These are phyloP conservation scores for Acestrorhynchus altus DNA, from an alignment of 2,797 vertebrate species.

Conservation along the genomic window DNA sequence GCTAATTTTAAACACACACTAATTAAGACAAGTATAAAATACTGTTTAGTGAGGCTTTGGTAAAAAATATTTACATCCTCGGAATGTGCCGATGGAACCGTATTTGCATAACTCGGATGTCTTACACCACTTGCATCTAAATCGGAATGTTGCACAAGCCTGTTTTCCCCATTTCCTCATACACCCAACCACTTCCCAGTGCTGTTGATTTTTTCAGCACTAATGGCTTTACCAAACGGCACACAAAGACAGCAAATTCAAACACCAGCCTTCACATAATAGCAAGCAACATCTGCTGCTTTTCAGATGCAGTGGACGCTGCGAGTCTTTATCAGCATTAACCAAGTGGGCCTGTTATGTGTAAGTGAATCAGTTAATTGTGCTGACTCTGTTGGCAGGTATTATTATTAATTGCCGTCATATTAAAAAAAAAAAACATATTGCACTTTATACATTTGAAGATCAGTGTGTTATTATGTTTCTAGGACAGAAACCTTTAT, in stretches of 20 bases:
- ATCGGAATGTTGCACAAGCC: not conserved
- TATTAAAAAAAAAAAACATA: no score
- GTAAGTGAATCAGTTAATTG: no score
- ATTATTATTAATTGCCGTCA: no score
- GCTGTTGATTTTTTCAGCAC: not conserved
- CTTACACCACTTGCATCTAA: not conserved
- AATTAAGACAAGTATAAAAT: conserved; percentile 28
- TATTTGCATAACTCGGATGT: conserved; percentile 11
- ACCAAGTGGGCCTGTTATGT: not conserved
- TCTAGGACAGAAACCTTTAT: no score
- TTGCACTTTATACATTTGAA: no score
- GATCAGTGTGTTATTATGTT: no score
- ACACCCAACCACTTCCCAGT: not conserved
- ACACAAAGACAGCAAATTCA: not conserved
- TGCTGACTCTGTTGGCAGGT: no score
- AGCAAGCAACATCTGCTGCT: conserved; percentile 7
- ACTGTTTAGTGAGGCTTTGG: not conserved
- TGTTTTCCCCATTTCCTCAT: not conserved
- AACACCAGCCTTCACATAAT: conserved; percentile 54
- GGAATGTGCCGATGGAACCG: not conserved
- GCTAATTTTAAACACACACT: conserved; percentile 41
- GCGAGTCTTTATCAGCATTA: not conserved
- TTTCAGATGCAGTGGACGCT: not conserved
- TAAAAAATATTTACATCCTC: not conserved
- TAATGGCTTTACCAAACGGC: not conserved